Conservation (phyloP, 2,888 invertebrate species). For the Ariolimax columbianus region DNA sequence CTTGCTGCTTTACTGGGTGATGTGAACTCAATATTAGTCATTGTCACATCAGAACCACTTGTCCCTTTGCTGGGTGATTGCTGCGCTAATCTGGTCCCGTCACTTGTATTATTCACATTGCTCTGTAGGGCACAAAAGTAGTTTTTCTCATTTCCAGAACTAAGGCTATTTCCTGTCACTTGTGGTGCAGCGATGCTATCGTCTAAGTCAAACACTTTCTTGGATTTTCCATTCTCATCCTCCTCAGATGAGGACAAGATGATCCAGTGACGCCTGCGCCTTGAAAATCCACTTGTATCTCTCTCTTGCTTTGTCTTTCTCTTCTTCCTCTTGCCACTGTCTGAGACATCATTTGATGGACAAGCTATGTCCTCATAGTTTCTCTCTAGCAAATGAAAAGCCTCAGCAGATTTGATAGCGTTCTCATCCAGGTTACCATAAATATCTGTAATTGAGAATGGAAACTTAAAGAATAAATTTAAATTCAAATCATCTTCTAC, state of each 20-base stretch:
- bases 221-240: background rate
- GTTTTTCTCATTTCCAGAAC: conserved; percentile 14
- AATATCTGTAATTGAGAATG: conserved; percentile 5
- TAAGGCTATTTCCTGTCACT: background rate
- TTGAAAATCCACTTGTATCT: conserved; percentile 23
- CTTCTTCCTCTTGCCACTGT: conserved; percentile 36
- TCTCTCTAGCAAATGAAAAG: conserved; percentile 42
- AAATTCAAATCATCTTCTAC: no score
- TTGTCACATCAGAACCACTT: background rate
- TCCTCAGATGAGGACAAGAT: conserved; percentile 34
- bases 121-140: background rate
- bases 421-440: conserved; percentile 38
- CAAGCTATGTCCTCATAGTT: conserved; percentile 8
- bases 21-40: background rate
- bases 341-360: background rate
- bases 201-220: background rate
- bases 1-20: conserved; percentile 19
- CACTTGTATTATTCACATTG: background rate
- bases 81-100: background rate
- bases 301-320: conserved; percentile 42
- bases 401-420: conserved; percentile 46
- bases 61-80: conserved; percentile 16
- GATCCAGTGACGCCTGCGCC: conserved; percentile 1
- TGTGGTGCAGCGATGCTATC: background rate
- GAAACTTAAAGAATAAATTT: no score